Evolutionary conservation across 2,888 invertebrate species (phyloP).

Genomic region (Lydus trimaculatus): DNA sequence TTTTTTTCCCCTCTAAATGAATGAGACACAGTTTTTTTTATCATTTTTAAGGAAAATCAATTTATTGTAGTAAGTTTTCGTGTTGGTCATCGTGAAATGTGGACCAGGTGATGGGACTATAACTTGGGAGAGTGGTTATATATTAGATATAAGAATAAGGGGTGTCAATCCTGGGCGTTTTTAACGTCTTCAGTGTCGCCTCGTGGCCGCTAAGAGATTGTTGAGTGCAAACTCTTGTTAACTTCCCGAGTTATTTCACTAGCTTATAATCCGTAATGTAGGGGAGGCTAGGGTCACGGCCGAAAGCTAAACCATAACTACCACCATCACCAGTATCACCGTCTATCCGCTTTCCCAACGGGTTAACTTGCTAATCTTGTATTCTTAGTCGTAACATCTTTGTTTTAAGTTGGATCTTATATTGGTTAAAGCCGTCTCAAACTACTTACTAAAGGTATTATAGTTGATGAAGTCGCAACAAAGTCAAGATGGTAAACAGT

Average conservation of each 20-base stretch:
- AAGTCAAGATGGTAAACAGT: conserved; percentile 43
- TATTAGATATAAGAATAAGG: conserved; percentile 43
- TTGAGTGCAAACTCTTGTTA: conserved; percentile 58
- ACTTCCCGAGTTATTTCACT: conserved; percentile 54
- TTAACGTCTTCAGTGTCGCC: conserved; percentile 46
- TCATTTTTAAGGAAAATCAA: neutral
- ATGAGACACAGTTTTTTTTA: neutral
- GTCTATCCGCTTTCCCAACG: conserved; percentile 31
- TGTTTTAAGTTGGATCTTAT: conserved; percentile 44
- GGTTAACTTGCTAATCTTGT: conserved; percentile 46
- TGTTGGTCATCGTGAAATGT: conserved; percentile 1
- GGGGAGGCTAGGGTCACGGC: conserved; percentile 41
- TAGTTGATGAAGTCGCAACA: conserved; percentile 45
- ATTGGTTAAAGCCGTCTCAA: conserved; percentile 38
- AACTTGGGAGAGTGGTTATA: conserved; percentile 37
- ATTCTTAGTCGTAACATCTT: conserved; percentile 51
- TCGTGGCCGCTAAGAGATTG: conserved; percentile 48
- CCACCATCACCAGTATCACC: conserved; percentile 1
- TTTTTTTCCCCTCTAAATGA: neutral
- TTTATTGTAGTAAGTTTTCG: neutral
- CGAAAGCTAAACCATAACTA: conserved; percentile 27
- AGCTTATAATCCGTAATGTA: conserved; percentile 55
- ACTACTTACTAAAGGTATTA: conserved; percentile 29
- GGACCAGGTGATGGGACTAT: neutral
- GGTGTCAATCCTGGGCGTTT: conserved; percentile 46